Percentiles rank a stretch among this genome's conserved stretches.
phyloP scores from a whole-genome alignment of 2,888 invertebrate species.

The Athetis lepigone region DNA sequence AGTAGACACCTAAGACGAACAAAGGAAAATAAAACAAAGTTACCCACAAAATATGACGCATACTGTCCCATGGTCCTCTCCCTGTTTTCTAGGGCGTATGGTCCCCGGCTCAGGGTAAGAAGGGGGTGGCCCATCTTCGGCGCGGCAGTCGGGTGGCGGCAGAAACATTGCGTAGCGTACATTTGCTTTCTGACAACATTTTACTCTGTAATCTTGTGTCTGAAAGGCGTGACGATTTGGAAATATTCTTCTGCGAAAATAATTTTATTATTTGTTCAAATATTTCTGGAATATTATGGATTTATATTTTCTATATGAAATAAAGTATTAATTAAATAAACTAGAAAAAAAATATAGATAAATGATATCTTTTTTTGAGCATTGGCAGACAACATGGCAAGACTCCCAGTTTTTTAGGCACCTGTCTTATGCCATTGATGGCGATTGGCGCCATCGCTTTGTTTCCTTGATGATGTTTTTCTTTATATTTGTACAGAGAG shows the following conservation, averaged over 20 bases:
- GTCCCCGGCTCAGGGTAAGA: slow-evolving; percentile 38
- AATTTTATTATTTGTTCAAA: no score
- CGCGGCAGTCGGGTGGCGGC: slow-evolving; percentile 28
- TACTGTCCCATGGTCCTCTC: slow-evolving; percentile 38
- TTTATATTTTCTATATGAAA: not conserved
- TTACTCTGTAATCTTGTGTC: not conserved
- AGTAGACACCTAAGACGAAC: slow-evolving; percentile 3
- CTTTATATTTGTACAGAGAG: no score
- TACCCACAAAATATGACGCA: slow-evolving; percentile 45
- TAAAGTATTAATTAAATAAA: no score
- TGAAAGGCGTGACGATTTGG: not conserved
- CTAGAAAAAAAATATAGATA: no score
- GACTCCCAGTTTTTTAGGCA: no score
- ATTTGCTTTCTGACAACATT: slow-evolving; percentile 18
- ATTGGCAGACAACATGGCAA: no score
- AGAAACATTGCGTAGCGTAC: slow-evolving; percentile 26
- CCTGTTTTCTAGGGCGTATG: slow-evolving; percentile 40
- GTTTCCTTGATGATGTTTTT: no score
- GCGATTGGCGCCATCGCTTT: no score
- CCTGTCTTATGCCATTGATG: no score
- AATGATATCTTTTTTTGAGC: no score
- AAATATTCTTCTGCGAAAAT: not conserved
- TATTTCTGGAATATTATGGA: no score
- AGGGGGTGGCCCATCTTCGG: slow-evolving; percentile 47
- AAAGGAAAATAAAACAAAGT: slow-evolving; percentile 37